Percentiles rank a stretch among this genome's conserved stretches.
Evolutionary conservation across 2,888 invertebrate genomes (phyloP).

Genomic region (Callinectes sapidus): DNA sequence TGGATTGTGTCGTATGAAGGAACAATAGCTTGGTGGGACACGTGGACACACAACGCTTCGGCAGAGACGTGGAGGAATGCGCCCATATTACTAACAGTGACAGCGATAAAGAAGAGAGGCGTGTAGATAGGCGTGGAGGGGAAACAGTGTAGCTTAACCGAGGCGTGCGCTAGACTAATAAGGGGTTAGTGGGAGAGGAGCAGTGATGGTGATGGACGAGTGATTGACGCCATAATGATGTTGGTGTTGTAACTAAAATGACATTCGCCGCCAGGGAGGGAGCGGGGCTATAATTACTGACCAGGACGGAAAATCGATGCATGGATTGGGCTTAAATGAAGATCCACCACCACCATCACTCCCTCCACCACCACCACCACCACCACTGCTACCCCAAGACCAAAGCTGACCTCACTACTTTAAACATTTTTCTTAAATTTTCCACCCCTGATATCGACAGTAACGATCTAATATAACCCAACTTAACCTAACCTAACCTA

Average conservation of each 20-base stretch:
- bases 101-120: not conserved
- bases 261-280: not conserved
- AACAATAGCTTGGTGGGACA: not conserved
- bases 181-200: not conserved
- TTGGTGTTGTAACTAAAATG: conserved; percentile 5
- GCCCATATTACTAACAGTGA: not conserved
- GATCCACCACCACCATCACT: not conserved
- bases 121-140: too few relatives aligned
- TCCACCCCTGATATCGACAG: not conserved
- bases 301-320: not conserved
- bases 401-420: not conserved
- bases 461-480: too few relatives aligned
- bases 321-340: not conserved
- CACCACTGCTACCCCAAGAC: not conserved
- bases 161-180: not conserved
- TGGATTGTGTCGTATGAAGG: not conserved
- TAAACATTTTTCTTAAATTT: not conserved
- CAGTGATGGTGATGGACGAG: not conserved
- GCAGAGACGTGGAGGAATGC: not conserved
- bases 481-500: too few relatives aligned
- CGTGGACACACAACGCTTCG: not conserved
- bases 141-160: not conserved
- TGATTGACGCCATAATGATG: not conserved
- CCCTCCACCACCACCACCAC: not conserved
- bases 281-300: not conserved